phyloP scores from a whole-genome alignment of 2,797 vertebrate species.

The Characodon lateralis region DNA sequence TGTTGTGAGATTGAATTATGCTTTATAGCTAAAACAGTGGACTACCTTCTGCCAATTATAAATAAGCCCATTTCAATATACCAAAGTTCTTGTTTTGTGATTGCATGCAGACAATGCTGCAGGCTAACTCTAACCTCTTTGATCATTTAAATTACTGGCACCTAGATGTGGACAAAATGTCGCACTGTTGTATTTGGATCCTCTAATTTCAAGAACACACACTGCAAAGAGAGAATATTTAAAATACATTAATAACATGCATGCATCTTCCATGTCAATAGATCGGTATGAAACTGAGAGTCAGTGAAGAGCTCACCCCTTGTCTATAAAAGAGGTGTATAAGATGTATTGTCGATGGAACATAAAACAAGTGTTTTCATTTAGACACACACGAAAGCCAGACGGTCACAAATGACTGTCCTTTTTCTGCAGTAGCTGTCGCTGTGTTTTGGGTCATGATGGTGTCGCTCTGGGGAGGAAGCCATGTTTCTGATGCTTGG shows the following conservation, averaged over 20 bases:
- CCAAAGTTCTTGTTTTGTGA: not conserved
- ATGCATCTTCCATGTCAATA: no score
- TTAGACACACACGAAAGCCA: not conserved
- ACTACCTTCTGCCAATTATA: not conserved
- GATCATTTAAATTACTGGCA: not conserved
- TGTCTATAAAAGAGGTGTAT: not conserved
- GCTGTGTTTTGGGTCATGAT: constrained; percentile 40
- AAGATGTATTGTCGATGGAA: not conserved
- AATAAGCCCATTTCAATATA: not conserved
- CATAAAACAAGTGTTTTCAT: not conserved
- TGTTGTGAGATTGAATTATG: not conserved
- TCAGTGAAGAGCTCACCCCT: not conserved
- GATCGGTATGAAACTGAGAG: not conserved
- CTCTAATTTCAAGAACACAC: not conserved
- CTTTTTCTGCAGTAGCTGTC: constrained; percentile 32
- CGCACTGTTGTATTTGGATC: not conserved
- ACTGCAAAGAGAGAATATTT: not conserved
- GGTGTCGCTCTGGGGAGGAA: constrained; percentile 55
- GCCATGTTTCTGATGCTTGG: constrained; percentile 64
- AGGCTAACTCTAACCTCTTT: not conserved
- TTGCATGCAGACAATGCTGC: rapidly evolving
- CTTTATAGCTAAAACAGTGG: not conserved
- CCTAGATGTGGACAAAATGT: not conserved
- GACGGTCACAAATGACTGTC: constrained; percentile 18
- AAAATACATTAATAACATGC: not conserved